Conservation (phyloP, 2,113 vertebrate genomes). For the Zootoca vivipara region DNA sequence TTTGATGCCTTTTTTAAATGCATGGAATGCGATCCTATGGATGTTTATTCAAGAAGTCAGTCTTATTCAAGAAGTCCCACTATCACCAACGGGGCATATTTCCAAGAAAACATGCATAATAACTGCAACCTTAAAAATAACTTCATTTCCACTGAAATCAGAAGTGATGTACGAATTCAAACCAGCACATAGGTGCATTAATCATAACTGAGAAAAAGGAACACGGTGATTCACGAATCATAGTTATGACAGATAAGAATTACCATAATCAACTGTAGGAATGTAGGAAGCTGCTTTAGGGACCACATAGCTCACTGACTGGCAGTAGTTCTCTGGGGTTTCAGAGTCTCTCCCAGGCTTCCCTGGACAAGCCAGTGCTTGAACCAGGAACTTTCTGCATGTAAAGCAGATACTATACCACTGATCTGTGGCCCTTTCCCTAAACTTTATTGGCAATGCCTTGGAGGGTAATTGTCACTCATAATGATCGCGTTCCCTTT, state of each 20-base stretch:
- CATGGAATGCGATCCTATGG: background rate
- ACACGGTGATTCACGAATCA: background rate
- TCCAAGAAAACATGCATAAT: background rate
- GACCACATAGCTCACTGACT: too few species aligned
- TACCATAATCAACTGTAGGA: background rate
- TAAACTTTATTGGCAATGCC: too few species aligned
- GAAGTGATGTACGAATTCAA: background rate
- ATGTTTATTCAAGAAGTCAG: background rate
- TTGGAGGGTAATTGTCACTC: too few species aligned
- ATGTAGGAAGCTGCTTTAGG: too few species aligned
- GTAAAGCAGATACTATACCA: too few species aligned
- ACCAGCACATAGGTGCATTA: background rate
- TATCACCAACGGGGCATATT: background rate
- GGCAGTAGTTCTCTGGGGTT: too few species aligned
- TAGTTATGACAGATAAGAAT: background rate
- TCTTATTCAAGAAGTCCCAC: background rate
- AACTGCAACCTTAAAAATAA: background rate
- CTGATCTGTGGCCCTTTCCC: too few species aligned
- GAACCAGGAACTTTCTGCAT: too few species aligned
- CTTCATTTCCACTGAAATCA: background rate
- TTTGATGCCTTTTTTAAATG: background rate
- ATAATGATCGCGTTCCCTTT: too few species aligned
- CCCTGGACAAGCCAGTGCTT: too few species aligned
- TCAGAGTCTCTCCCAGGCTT: too few species aligned
- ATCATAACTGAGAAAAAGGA: background rate